phyloP scores from a whole-genome alignment of 2,113 vertebrate genomes.

The Anolis sagrei region DNA sequence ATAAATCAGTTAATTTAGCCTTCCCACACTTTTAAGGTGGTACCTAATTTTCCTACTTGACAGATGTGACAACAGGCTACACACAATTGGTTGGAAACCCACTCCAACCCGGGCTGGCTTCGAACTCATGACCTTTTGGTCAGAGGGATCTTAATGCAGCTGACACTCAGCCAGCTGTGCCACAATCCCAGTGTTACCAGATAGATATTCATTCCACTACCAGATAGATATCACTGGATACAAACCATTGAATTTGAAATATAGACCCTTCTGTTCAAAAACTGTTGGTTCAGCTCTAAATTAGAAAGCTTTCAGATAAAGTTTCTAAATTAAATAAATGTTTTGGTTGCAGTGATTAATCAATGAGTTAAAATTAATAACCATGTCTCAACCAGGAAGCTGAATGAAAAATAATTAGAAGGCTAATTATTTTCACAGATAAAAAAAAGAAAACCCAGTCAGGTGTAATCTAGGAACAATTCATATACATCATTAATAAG shows the following conservation, averaged over 20 bases:
- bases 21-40: no score
- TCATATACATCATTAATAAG: slow-evolving; percentile 1
- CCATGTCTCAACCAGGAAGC: slow-evolving; percentile 5
- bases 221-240: neutral
- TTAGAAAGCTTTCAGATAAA: slow-evolving; percentile 1
- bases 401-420: neutral
- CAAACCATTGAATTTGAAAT: neutral
- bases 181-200: no score
- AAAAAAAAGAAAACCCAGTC: neutral
- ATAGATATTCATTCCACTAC: no score
- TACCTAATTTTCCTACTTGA: no score
- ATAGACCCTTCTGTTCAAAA: neutral
- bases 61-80: no score
- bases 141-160: no score
- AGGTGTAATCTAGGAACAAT: neutral
- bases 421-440: neutral
- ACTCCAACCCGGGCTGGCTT: no score
- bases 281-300: slow-evolving; percentile 1
- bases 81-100: no score
- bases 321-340: slow-evolving; percentile 9
- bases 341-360: slow-evolving; percentile 20
- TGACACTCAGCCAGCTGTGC: no score
- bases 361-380: slow-evolving; percentile 29
- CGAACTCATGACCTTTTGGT: no score
- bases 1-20: no score